Evolutionary conservation across 1,140 invertebrate species (phyloP), one percentile per base, ranked within the genome.

Genomic region (Heliconius himera): DNA sequence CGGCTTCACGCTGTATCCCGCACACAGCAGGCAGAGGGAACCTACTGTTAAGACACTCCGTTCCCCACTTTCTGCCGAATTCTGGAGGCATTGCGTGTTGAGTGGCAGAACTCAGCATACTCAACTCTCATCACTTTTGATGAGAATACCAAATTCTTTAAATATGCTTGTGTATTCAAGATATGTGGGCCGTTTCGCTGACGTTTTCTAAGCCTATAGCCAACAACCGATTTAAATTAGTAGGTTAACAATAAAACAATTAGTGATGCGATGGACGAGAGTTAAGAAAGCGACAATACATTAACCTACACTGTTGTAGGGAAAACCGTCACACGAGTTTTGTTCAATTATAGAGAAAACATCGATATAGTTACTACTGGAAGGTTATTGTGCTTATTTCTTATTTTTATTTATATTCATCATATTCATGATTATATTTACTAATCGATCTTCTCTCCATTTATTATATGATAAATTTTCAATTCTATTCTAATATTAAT

Each of bases 231-330:
- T 91, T 92, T 87, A 92, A 94, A 94, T 93, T 93, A 92, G 91
- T 93, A 81, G 91, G 91, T 92, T 91, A 93, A 90, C 91, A 89
- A 89, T 90, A 88, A 79, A 83, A 92, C 90, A 92, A 93, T 94
- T 94, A 94, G 87, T 87, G 87, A 94, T 93, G 89, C 90, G 85
- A 82, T 81, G 82, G 86, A 84, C 88, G 86, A 87, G 85, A 89
- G 86, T 74, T 84, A 91, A 90, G 92, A 94, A 94, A 94, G 92
- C 86, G 91, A 92, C 90, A 91, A 91, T 92, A 88, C 91, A 94
- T 92, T 94, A 92, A 94, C 91, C 91, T 88, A 91, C 87, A 91
- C 89, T 87, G 89, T 88, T 87, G 87, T 89, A 91, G 90, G 90
- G 90, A 93, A 93, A 94, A 92, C 85, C 88, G 88, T 93, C 90